Evolutionary conservation across 2,888 invertebrate genomes (phyloP).

Genomic region (Chrysomela aeneicollis): DNA sequence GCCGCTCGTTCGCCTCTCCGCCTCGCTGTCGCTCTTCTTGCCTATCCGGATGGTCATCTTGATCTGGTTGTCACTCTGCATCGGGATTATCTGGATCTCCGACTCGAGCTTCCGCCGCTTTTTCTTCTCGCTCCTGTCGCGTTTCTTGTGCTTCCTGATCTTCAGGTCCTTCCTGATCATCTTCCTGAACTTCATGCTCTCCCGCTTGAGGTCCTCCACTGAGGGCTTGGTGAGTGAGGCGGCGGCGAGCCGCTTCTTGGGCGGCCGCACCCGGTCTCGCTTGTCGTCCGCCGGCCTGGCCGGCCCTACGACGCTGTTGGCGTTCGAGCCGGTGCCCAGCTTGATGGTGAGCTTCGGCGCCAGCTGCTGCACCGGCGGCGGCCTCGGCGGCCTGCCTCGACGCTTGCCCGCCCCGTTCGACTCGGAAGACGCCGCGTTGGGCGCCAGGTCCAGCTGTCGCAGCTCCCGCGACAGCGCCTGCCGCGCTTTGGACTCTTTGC

Average conservation of each 20-base stretch:
- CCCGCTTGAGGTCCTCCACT: conserved; percentile 80
- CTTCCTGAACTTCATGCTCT: conserved; percentile 87
- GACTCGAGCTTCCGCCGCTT: conserved; percentile 66
- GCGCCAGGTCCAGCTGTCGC: conserved; percentile 69
- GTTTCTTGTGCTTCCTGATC: conserved; percentile 67
- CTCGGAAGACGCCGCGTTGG: conserved; percentile 64
- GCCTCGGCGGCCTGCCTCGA: conserved; percentile 57
- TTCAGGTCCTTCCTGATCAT: conserved; percentile 86
- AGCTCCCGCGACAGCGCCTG: conserved; percentile 68
- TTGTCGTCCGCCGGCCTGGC: conserved; percentile 62
- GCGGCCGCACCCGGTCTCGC: conserved; percentile 71
- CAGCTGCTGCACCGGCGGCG: conserved; percentile 51
- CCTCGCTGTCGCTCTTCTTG: conserved; percentile 54
- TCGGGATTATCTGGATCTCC: conserved; percentile 66
- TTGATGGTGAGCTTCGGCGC: conserved; percentile 74
- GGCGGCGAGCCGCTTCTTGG: conserved; percentile 77
- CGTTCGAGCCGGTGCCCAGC: conserved; percentile 63
- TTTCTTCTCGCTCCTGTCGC: conserved; percentile 65
- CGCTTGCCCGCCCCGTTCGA: conserved; percentile 53
- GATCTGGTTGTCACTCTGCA: conserved; percentile 66
- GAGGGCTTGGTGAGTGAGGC: conserved; percentile 66
- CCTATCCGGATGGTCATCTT: conserved; percentile 82
- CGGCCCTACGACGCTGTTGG: conserved; percentile 62
- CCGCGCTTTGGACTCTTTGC: conserved; percentile 66
- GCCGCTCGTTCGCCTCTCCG: conserved; percentile 50